Conservation (phyloP, 1,140 invertebrate genomes). For the Solenopsis invicta region DNA sequence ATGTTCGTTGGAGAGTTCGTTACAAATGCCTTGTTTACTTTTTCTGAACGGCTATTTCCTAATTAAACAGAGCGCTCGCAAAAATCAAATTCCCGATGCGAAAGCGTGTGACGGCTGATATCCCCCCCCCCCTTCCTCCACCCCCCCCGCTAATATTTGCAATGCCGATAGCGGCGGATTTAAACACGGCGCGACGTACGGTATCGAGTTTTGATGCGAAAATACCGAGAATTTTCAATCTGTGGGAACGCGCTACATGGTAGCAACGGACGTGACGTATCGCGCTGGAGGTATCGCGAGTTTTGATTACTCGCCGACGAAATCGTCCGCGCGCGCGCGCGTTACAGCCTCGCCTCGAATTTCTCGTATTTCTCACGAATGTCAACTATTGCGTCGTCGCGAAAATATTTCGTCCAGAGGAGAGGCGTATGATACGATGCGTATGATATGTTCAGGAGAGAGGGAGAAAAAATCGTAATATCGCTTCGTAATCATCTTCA, state of each 20-base stretch:
- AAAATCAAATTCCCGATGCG: conserved; percentile 27
- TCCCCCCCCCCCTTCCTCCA: neutral
- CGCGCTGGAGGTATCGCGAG: conserved; percentile 38
- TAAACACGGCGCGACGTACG: conserved; percentile 31
- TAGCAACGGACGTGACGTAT: conserved; percentile 52
- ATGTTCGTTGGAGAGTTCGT: too few relatives aligned
- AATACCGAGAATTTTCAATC: conserved; percentile 61
- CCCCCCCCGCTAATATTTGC: conserved; percentile 54
- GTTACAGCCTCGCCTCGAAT: neutral
- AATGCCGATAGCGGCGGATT: conserved; percentile 54
- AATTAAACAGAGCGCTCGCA: conserved; percentile 25
- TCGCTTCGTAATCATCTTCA: neutral
- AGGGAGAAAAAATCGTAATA: neutral
- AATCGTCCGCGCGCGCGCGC: conserved; percentile 5
- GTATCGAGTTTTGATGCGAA: conserved; percentile 50
- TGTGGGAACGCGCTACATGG: conserved; percentile 23
- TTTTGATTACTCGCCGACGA: conserved; percentile 56
- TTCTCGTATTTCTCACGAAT: conserved; percentile 51
- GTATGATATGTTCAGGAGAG: neutral
- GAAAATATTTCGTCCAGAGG: conserved; percentile 23
- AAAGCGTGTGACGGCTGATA: conserved; percentile 8
- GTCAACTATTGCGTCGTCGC: neutral
- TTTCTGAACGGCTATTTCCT: conserved; percentile 6
- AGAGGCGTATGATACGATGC: neutral
- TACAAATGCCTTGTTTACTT: neutral